A percentile compares a stretch with the other conserved stretches of the same genome.
phyloP scores from a whole-genome alignment of 2,113 vertebrate genomes.

The Tamias sibiricus region DNA sequence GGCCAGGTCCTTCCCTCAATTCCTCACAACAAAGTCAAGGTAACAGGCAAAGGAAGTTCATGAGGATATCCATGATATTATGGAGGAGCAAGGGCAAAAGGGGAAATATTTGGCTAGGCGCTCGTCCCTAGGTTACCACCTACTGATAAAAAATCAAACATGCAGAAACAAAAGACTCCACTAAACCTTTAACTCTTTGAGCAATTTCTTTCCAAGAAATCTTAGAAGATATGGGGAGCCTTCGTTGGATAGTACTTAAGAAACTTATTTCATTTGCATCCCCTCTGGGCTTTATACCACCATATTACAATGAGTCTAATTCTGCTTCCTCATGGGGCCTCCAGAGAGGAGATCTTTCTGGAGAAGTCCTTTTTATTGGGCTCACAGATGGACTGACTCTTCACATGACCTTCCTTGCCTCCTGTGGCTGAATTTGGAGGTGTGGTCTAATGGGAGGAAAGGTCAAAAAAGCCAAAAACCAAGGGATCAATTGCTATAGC shows the following conservation, averaged over 20 bases:
- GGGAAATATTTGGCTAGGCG: neutral
- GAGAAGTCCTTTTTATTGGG: neutral
- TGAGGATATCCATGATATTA: neutral
- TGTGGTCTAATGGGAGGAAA: neutral
- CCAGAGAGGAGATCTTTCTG: neutral
- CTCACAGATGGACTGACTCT: neutral
- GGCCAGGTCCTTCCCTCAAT: neutral
- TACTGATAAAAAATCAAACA: constrained; percentile 17
- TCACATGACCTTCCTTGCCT: neutral
- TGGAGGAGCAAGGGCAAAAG: neutral
- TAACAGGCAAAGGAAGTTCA: neutral
- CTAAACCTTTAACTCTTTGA: neutral
- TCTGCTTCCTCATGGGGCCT: neutral
- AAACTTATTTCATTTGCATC: neutral
- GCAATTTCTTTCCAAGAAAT: neutral
- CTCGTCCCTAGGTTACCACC: neutral
- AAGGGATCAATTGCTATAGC: neutral
- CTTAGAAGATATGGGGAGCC: neutral
- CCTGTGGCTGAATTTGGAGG: neutral
- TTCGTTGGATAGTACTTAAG: neutral
- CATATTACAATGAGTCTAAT: neutral
- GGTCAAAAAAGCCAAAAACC: neutral
- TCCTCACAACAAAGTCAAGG: neutral
- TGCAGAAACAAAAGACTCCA: neutral
- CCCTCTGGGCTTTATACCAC: neutral